Percentiles rank a stretch among this genome's conserved stretches.
Evolutionary conservation across 2,797 vertebrate genomes (phyloP).

Genomic region (Fratercula arctica): DNA sequence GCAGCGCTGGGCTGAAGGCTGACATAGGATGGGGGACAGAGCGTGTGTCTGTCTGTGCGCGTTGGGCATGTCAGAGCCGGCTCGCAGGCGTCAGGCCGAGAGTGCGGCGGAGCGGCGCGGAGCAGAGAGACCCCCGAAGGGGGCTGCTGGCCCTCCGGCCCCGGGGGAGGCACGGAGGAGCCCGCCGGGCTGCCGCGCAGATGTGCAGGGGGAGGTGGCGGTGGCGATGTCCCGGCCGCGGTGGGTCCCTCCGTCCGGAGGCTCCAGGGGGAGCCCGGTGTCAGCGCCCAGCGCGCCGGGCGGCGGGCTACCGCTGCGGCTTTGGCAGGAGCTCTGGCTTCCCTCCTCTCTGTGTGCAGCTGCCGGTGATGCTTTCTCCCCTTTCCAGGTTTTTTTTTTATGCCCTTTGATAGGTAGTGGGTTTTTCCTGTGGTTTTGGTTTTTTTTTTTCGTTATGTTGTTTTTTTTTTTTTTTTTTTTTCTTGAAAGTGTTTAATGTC

Average conservation of each 20-base stretch:
- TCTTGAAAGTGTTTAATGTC: neutral
- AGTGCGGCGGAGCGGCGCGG: neutral
- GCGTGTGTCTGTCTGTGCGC: neutral
- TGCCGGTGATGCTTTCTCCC: neutral
- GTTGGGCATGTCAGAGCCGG: neutral
- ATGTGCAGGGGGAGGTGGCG: neutral
- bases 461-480: neutral
- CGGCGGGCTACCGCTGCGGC: neutral
- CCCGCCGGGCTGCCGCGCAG: neutral
- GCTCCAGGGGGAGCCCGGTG: neutral
- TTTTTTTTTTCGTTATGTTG: rapidly evolving
- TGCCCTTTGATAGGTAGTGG: neutral
- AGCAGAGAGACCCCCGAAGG: neutral
- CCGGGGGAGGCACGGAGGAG: neutral
- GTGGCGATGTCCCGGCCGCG: neutral
- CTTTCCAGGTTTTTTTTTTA: neutral
- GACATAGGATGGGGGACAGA: neutral
- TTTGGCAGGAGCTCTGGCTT: neutral
- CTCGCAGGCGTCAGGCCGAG: neutral
- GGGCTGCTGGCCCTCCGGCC: neutral
- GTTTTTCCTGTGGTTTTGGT: neutral
- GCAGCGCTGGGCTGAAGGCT: neutral
- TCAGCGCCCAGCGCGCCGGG: neutral
- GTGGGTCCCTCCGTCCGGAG: neutral
- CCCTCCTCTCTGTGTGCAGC: neutral